Base-by-base conservation (phyloP, 2,888 invertebrate species). In the Sarcophaga variegata region DNA sequence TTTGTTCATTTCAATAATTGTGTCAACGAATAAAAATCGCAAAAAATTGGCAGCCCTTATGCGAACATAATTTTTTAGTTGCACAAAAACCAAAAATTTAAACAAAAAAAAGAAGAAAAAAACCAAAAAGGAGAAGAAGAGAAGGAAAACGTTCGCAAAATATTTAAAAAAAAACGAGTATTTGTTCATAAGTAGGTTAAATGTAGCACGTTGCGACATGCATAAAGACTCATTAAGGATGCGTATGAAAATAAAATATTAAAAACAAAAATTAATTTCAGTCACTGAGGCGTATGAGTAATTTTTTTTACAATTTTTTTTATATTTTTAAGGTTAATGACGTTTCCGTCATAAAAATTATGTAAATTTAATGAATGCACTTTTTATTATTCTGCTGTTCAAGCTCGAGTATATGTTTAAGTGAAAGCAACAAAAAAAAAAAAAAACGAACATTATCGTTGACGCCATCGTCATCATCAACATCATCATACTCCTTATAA, bases 261-360 rank as follows among this genome's bases (percentile, higher is more conserved):
- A 74, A 88, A 83, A 83, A 89, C 88, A 89, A 89, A 89, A 89
- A 90, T 90, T 90, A 90, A 89, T 90, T 90, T 89, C 89, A 90
- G 88, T 88, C 88, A 90, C 89, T 90, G 80, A 81, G 85, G 82
- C 88, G 88, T 89, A 88, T 88, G 89, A 83, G 86, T 74, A 88
- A 88, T 88, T 74, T 83, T 83, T 82, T 86, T 83, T 83, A 4
- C 27, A 4, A 4, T 4, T 27, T 87, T 88, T 88, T 87, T 88
- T 88, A 71, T 54, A 12, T 76, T 87, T 88, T 89, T 87, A 87
- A 89, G 89, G 89, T 89, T 89, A 90, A 89, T 88, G 88, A 88
- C 86, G 89, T 89, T 88, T 86, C 88, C 87, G 81, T 81, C 88
- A 86, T 88, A 86, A 88, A 89, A 89, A 87, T 88, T 89, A 89